Evolutionary conservation across 2,888 invertebrate genomes (phyloP).

Genomic region (Hemistola chrysoprasaria): DNA sequence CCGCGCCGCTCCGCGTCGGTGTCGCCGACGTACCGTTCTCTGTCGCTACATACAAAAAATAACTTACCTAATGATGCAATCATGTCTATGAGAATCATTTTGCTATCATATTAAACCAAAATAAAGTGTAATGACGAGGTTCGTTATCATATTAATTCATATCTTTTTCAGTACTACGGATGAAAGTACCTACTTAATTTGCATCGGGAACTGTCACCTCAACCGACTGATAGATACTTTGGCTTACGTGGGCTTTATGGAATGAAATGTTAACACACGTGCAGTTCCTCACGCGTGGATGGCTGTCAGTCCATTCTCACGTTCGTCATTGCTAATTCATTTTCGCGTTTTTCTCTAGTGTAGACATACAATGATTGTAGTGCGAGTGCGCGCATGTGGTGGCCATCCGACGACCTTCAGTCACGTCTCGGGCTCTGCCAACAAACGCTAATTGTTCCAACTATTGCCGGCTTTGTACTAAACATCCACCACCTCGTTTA

Average conservation of each 20-base stretch:
- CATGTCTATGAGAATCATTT: too few species aligned
- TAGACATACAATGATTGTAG: constrained; percentile 22
- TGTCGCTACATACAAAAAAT: too few species aligned
- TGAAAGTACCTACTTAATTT: too few species aligned
- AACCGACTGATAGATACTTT: too few species aligned
- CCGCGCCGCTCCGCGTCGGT: too few species aligned
- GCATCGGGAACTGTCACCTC: too few species aligned
- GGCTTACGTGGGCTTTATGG: constrained; percentile 2
- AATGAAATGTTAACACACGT: constrained; percentile 16
- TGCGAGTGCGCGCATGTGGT: constrained; percentile 39
- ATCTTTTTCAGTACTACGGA: too few species aligned
- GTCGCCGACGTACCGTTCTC: too few species aligned
- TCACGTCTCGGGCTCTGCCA: constrained; percentile 48
- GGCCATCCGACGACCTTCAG: constrained; percentile 42
- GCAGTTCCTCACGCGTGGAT: constrained; percentile 19
- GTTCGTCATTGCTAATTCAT: constrained; percentile 22
- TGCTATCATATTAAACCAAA: too few species aligned
- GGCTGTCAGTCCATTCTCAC: constrained; percentile 14
- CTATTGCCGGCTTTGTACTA: constrained; percentile 44
- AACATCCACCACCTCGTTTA: constrained; percentile 28
- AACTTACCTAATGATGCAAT: too few species aligned
- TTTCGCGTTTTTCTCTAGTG: constrained; percentile 19
- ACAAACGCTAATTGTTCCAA: constrained; percentile 54
- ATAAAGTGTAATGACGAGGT: too few species aligned
- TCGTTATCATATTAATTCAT: too few species aligned